A percentile compares a stretch with the other conserved stretches of the same genome.
Conservation (phyloP, 2,797 vertebrate species). For the Otolemur crassicaudatus region DNA sequence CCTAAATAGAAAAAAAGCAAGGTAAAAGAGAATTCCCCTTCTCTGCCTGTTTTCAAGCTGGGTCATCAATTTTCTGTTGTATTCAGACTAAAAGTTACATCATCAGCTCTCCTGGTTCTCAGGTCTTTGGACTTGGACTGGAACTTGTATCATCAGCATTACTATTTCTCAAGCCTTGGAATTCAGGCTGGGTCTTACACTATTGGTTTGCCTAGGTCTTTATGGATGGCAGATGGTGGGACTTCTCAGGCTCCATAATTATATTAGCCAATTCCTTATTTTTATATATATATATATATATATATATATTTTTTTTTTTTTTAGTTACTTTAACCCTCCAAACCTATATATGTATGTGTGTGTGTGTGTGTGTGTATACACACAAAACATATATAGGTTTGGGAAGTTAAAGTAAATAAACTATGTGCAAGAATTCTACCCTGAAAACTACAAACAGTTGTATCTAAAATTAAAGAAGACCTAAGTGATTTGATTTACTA, state of each 20-base stretch:
- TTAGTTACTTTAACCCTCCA: too few relatives aligned
- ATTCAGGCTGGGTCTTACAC: background rate
- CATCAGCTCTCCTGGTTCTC: background rate
- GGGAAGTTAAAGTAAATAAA: background rate
- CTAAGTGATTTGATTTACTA: background rate
- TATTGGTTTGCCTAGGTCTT: background rate
- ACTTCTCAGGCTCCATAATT: background rate
- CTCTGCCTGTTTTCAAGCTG: background rate
- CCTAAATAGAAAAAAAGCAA: background rate
- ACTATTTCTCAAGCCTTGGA: background rate
- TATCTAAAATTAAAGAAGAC: conserved; percentile 13
- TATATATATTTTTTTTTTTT: too few relatives aligned
- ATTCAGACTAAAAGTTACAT: background rate
- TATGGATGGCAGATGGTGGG: background rate
- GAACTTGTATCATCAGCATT: background rate
- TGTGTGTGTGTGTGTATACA: too few relatives aligned
- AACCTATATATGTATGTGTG: too few relatives aligned
- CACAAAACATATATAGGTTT: background rate
- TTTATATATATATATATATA: too few relatives aligned
- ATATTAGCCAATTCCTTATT: background rate
- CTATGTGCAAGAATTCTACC: background rate
- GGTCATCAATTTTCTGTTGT: background rate
- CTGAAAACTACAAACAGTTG: background rate
- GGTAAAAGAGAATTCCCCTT: background rate
- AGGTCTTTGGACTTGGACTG: background rate